These are phyloP conservation scores for Liasis olivaceus DNA, from an alignment of 2,797 vertebrate species.

Conservation along the genomic window DNA sequence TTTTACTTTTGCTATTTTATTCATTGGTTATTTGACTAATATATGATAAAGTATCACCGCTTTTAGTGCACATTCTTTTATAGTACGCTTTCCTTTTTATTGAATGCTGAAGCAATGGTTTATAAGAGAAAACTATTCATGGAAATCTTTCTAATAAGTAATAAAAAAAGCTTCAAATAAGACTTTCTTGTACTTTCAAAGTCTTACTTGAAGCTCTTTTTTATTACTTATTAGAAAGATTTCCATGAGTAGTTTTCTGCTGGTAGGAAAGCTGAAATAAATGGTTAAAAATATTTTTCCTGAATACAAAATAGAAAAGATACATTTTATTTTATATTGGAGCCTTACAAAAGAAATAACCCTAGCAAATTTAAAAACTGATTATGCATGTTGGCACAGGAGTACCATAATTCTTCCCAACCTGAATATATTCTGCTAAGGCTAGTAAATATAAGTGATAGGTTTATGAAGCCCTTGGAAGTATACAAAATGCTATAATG, in stretches of 20 bases:
- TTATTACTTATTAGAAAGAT: background rate
- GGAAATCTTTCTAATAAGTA: background rate
- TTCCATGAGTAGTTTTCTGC: background rate
- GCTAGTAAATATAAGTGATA: conserved; percentile 60
- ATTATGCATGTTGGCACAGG: background rate
- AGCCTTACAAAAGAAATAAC: background rate
- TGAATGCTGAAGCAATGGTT: background rate
- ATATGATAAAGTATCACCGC: background rate
- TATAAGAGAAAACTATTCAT: background rate
- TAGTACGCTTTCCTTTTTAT: background rate
- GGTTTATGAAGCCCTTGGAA: conserved; percentile 60
- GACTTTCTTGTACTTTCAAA: background rate
- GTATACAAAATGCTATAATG: conserved; percentile 54
- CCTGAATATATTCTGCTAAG: conserved; percentile 41
- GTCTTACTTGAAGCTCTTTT: background rate
- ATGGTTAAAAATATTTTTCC: background rate
- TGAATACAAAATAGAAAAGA: background rate
- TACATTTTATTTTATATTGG: background rate
- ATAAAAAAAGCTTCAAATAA: background rate
- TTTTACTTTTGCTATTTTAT: background rate
- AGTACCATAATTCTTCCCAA: conserved; percentile 35
- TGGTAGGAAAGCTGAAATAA: background rate
- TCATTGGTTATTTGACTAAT: background rate
- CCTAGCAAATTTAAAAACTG: background rate
- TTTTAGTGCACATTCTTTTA: background rate